A percentile compares a stretch with the other conserved stretches of the same genome.
phyloP scores from a whole-genome alignment of 1,140 invertebrate genomes.

The Chelonus insularis region DNA sequence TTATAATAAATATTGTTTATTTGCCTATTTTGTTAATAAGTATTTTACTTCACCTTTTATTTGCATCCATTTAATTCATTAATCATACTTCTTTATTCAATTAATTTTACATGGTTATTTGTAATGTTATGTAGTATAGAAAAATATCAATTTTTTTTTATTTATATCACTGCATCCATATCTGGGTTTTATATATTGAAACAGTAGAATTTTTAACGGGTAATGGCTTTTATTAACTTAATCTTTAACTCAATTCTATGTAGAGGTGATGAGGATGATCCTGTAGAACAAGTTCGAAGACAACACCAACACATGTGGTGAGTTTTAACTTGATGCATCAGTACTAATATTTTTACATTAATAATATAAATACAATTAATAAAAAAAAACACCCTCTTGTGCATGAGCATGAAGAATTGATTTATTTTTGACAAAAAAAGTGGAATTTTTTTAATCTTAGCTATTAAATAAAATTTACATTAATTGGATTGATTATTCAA shows the following conservation, averaged over 20 bases:
- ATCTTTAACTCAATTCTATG: conserved; percentile 32
- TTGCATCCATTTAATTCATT: no score
- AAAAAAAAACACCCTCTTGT: conserved; percentile 9
- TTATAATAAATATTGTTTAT: conserved; percentile 20
- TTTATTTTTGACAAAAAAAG: no score
- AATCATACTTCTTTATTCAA: no score
- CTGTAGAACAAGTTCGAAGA: conserved; percentile 50
- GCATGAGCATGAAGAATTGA: background rate
- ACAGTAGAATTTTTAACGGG: conserved; percentile 26
- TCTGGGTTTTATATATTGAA: no score
- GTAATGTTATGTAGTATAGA: no score
- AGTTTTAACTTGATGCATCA: conserved; percentile 37
- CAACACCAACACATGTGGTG: conserved; percentile 51
- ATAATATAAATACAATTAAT: conserved; percentile 1
- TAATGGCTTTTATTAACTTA: conserved; percentile 42
- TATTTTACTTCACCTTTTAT: background rate
- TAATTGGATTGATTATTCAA: background rate
- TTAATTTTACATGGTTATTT: no score
- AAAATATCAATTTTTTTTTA: no score
- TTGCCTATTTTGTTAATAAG: background rate
- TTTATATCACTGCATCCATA: no score
- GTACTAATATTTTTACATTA: background rate
- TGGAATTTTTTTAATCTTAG: background rate
- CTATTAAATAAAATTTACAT: background rate
- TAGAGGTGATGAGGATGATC: conserved; percentile 52